Evolutionary conservation across 2,113 vertebrate genomes (phyloP).

Genomic region (Eurypyga helias): DNA sequence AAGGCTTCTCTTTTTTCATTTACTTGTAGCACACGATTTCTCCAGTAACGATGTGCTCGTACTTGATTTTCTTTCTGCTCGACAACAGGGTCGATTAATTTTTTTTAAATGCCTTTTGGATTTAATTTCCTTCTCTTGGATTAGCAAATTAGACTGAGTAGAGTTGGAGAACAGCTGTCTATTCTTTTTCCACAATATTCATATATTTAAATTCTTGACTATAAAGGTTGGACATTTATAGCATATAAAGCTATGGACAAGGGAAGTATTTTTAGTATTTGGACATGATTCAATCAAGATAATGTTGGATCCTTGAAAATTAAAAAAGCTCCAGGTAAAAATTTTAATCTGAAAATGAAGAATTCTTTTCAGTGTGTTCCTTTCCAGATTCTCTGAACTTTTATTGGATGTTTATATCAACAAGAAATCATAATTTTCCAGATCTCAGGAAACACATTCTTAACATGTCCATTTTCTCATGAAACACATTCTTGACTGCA

Average conservation of each 20-base stretch:
- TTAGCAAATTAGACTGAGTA: not conserved
- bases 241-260: not conserved
- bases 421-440: not conserved
- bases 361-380: not conserved
- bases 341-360: not conserved
- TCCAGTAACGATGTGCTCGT: not conserved
- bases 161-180: not conserved
- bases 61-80: slow-evolving; percentile 35
- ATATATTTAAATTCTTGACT: not conserved
- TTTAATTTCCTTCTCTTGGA: slow-evolving; percentile 23
- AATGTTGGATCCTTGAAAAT: not conserved
- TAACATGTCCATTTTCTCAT: not conserved
- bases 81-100: not conserved
- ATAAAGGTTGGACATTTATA: not conserved
- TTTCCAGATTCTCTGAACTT: not conserved
- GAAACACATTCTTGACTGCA: not conserved
- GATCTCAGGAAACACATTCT: not conserved
- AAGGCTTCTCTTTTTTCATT: slow-evolving; percentile 37
- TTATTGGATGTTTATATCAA: not conserved
- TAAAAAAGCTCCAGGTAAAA: not conserved
- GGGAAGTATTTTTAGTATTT: not conserved
- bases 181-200: not conserved
- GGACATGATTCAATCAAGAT: not conserved
- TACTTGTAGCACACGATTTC: not conserved
- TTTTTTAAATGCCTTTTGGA: not conserved